Conservation (phyloP, 2,113 vertebrate species). For the Sorex araneus region DNA sequence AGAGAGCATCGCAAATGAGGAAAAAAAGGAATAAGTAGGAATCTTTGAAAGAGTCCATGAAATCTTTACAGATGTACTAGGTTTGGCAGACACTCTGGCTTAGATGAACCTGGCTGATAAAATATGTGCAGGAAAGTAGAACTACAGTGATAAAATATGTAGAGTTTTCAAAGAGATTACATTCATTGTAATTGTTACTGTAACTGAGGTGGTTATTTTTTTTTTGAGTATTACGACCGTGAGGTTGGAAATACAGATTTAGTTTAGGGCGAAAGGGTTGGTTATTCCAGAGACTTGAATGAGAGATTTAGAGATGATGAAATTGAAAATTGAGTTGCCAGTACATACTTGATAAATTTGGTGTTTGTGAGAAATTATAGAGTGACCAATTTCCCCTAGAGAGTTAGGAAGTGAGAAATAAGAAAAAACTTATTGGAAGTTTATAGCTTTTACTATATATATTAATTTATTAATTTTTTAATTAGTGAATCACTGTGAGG, state of each 20-base stretch:
- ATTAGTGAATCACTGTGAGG: no score
- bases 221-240: no score
- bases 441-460: not conserved
- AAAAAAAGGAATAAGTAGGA: not conserved
- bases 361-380: constrained; percentile 4
- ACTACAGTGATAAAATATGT: not conserved
- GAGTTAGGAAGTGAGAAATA: not conserved
- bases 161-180: not conserved
- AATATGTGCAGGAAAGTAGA: not conserved
- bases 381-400: not conserved
- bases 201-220: not conserved
- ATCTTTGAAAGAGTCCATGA: not conserved
- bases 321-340: not conserved
- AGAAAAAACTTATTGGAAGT: not conserved
- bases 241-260: not conserved
- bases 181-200: not conserved
- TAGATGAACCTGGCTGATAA: not conserved
- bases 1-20: not conserved
- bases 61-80: not conserved
- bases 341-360: not conserved
- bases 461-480: no score
- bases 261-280: not conserved
- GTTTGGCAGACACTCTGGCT: not conserved
- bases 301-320: not conserved
- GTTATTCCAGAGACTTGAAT: not conserved